These are phyloP conservation scores for Colinus virginianus DNA, from an alignment of 2,113 vertebrate genomes.

Conservation along the genomic window DNA sequence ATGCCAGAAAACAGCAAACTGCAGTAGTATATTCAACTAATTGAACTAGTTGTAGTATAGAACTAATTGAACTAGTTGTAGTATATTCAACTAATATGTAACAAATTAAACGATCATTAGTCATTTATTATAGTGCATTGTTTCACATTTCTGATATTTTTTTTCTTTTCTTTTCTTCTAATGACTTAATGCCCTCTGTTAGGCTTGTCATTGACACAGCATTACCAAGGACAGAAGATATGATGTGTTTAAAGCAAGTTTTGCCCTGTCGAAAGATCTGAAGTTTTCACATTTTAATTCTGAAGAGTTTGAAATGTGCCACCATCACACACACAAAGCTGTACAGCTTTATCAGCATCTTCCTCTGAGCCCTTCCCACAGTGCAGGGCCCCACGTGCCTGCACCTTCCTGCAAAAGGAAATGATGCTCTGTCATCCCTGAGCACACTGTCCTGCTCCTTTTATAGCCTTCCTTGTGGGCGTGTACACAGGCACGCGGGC, in stretches of 20 bases:
- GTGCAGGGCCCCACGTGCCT: rapidly evolving
- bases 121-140: background rate
- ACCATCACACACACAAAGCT: background rate
- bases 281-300: background rate
- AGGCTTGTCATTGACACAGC: background rate
- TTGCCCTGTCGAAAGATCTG: background rate
- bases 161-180: background rate
- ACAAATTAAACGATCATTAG: background rate
- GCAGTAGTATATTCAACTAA: no score
- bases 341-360: background rate
- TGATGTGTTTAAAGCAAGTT: background rate
- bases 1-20: background rate
- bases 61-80: background rate
- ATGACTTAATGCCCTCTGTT: background rate
- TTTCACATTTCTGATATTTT: background rate
- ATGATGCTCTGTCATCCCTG: background rate
- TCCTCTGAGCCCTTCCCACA: rapidly evolving
- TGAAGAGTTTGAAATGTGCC: background rate
- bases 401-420: background rate
- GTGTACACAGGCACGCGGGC: rapidly evolving
- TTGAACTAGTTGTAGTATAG: background rate
- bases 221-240: background rate
- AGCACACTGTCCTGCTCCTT: background rate
- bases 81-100: background rate
- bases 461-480: rapidly evolving